A percentile compares a stretch with the other conserved stretches of the same genome.
phyloP scores from a whole-genome alignment of 2,888 invertebrate genomes.

The Noctua janthina region DNA sequence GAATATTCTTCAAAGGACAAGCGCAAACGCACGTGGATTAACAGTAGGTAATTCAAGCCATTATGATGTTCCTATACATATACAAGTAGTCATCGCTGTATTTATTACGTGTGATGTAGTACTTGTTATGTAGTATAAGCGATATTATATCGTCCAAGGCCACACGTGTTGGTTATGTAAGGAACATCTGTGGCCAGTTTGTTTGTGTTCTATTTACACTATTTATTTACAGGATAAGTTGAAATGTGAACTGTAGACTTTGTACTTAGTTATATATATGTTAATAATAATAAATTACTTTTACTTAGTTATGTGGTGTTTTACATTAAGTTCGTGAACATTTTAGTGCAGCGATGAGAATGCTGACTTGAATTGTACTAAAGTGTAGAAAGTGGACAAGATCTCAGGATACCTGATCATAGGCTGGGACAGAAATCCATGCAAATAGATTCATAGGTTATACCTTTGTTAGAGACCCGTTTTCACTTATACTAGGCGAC shows the following conservation, averaged over 20 bases:
- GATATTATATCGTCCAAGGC: conserved; percentile 62
- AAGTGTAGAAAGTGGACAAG: not conserved
- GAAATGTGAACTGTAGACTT: conserved; percentile 2
- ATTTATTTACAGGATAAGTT: conserved; percentile 21
- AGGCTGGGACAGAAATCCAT: not conserved
- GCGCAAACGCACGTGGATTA: conserved; percentile 51
- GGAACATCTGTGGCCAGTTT: conserved; percentile 37
- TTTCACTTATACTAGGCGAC: not conserved
- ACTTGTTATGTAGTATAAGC: conserved; percentile 44
- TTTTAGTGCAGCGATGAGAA: not conserved
- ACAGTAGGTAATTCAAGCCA: conserved; percentile 25
- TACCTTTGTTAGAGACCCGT: too few relatives aligned
- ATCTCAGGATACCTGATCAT: not conserved
- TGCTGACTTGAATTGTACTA: not conserved
- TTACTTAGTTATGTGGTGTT: not conserved
- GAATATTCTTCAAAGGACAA: conserved; percentile 29
- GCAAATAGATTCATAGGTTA: not conserved
- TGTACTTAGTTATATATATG: not conserved
- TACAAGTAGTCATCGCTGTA: conserved; percentile 5
- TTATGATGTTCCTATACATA: conserved; percentile 31
- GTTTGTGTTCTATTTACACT: conserved; percentile 34
- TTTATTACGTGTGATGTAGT: conserved; percentile 29
- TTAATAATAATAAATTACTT: not conserved
- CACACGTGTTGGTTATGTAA: conserved; percentile 66
- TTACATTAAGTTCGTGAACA: not conserved